Evolutionary conservation across 2,888 invertebrate species (phyloP), one percentile per base, ranked within the genome.

Genomic region (Steinernema carpocapsae): DNA sequence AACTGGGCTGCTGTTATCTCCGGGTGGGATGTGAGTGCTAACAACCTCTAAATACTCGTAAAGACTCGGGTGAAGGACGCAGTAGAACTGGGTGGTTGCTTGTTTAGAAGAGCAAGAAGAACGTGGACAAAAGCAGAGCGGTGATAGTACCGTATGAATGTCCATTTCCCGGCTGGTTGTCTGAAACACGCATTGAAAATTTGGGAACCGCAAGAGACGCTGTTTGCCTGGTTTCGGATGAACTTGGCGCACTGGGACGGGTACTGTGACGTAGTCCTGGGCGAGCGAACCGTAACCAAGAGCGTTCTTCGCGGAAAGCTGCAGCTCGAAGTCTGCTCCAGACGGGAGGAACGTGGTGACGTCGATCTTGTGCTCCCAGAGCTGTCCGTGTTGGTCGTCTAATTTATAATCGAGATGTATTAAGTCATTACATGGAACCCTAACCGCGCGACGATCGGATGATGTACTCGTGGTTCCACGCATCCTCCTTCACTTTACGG

Each of bases 231-330:
- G 52, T 22, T 24, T 19, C 52, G 7, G 22, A 3, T 52, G 22
- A 24, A 52, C 29, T 29, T 26, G 64, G n/a, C 64, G 64, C 24
- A 64, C 37, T 12, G 64, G 64, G n/a, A 26, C 32, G 10, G 64
- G 7, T 1, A n/a, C 32, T 26, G 56, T 72, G 24, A 72, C 71
- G 71, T 72, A 75, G 71, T 76, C 56, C 19, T 71, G 46, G 12
- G 76, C 76, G 24, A 73, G 59, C n/a, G 76, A 75, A 43, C 77
- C 77, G 76, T 74, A 76, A 26, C 77, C 77, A 32, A 74, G 51
- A 14, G 59, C 42, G 43, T 77, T 77, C 45, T 45, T 46, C 7
- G 76, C 77, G 19, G 37, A 37, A 17, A 76, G 52, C 71, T 77
- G 77, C 19, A 77, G 52, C 37, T 73, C 74, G 70, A 74, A 77